These are phyloP conservation scores for Automeris io DNA, from an alignment of 2,888 invertebrate genomes.

Conservation along the genomic window DNA sequence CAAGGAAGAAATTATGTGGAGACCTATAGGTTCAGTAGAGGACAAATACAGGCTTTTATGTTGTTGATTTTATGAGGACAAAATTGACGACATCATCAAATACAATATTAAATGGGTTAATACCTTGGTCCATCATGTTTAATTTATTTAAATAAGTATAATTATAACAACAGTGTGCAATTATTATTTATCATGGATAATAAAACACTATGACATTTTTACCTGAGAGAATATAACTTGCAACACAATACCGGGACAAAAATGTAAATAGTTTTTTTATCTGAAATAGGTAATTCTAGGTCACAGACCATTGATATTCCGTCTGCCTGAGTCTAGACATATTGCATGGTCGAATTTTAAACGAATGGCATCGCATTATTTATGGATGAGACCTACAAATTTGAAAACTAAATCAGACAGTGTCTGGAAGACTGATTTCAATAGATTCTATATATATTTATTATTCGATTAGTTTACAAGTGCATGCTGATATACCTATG, in stretches of 20 bases:
- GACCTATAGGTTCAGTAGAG: too few species aligned
- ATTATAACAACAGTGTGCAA: too few species aligned
- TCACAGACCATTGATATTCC: slow-evolving; percentile 70
- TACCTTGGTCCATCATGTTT: too few species aligned
- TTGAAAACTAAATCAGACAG: slow-evolving; percentile 65
- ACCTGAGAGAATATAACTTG: slow-evolving; percentile 12
- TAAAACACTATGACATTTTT: slow-evolving; percentile 14
- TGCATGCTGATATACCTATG: background rate
- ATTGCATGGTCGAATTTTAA: slow-evolving; percentile 76
- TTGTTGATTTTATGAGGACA: too few species aligned
- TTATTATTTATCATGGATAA: too few species aligned
- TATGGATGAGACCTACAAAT: slow-evolving; percentile 71
- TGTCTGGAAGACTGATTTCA: slow-evolving; percentile 49
- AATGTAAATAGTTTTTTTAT: slow-evolving; percentile 25
- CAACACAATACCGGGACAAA: slow-evolving; percentile 16
- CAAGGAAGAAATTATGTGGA: too few species aligned
- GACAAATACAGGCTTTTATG: too few species aligned
- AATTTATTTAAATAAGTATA: too few species aligned
- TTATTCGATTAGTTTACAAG: slow-evolving; percentile 9
- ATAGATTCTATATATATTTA: slow-evolving; percentile 19
- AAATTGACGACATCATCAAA: too few species aligned
- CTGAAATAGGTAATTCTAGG: slow-evolving; percentile 63
- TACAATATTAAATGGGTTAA: too few species aligned
- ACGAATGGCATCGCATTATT: slow-evolving; percentile 63
- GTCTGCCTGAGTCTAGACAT: slow-evolving; percentile 65